Conservation (phyloP, 2,797 vertebrate genomes). For the Xerus rutilus region DNA sequence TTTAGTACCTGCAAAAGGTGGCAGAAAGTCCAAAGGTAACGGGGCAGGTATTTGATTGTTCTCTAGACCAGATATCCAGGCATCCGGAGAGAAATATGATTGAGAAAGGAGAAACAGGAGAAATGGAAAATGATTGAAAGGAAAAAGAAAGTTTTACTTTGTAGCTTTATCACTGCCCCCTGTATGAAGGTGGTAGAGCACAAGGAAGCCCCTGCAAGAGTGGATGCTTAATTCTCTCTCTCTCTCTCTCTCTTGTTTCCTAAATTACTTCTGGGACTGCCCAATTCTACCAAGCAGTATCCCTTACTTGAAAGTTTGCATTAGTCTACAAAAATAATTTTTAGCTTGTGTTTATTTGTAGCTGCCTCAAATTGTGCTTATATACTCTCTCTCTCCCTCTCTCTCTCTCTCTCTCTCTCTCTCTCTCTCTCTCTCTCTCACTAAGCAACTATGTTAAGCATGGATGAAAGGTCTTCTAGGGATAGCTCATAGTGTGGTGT, state of each 20-base stretch:
- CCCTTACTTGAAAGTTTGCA: background rate
- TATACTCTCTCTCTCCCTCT: constrained; percentile 30
- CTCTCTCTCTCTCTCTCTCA: constrained; percentile 23
- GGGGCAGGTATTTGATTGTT: background rate
- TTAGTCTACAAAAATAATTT: background rate
- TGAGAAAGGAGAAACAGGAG: background rate
- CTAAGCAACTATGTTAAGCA: background rate
- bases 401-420: constrained; percentile 33
- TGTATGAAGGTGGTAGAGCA: background rate
- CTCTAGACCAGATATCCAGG: background rate
- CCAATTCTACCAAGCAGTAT: background rate
- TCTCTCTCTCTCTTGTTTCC: background rate
- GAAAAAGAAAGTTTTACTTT: background rate
- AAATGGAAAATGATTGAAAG: background rate
- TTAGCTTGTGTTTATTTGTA: constrained; percentile 9
- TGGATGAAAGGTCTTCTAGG: background rate
- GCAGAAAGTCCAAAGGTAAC: background rate
- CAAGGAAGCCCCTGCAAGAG: background rate
- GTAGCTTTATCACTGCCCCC: background rate
- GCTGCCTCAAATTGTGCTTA: background rate
- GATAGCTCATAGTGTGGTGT: background rate
- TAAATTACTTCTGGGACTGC: background rate
- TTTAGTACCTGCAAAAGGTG: background rate
- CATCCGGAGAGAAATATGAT: background rate
- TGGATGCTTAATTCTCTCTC: background rate